Percentiles rank a stretch among this genome's conserved stretches.
Evolutionary conservation across 2,113 vertebrate genomes (phyloP).

Genomic region (Eclectus roratus): DNA sequence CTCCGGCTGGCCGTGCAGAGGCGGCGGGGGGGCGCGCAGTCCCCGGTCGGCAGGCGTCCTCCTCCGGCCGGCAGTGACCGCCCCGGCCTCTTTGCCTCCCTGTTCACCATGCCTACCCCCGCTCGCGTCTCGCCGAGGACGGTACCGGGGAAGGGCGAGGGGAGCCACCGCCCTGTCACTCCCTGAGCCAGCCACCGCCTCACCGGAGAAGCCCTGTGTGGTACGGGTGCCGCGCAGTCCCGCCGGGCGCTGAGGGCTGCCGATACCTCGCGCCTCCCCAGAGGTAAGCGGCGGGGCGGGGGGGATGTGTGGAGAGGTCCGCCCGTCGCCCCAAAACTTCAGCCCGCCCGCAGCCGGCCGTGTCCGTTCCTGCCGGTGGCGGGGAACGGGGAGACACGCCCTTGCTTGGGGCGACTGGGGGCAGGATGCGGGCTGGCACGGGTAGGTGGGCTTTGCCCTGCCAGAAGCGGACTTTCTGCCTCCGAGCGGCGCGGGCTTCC

Average conservation of each 20-base stretch:
- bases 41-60: neutral
- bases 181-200: slow-evolving; percentile 3
- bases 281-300: neutral
- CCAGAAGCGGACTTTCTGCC: neutral
- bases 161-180: neutral
- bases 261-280: neutral
- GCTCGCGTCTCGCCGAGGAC: neutral
- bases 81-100: neutral
- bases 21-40: neutral
- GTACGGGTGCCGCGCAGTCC: neutral
- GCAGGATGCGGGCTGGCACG: neutral
- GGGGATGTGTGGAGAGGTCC: neutral
- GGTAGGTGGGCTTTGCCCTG: neutral
- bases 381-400: neutral
- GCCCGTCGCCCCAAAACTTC: neutral
- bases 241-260: neutral
- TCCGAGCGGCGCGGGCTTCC: neutral
- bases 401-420: neutral
- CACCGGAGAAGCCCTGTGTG: neutral
- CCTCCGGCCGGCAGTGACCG: slow-evolving; percentile 1
- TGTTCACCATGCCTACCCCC: slow-evolving; percentile 9
- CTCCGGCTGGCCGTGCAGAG: neutral
- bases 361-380: neutral
- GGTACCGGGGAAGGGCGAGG: neutral
- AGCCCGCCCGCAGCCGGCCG: neutral